Evolutionary conservation across 2,113 vertebrate species (phyloP).

Genomic region (Proterorhinus semilunaris): DNA sequence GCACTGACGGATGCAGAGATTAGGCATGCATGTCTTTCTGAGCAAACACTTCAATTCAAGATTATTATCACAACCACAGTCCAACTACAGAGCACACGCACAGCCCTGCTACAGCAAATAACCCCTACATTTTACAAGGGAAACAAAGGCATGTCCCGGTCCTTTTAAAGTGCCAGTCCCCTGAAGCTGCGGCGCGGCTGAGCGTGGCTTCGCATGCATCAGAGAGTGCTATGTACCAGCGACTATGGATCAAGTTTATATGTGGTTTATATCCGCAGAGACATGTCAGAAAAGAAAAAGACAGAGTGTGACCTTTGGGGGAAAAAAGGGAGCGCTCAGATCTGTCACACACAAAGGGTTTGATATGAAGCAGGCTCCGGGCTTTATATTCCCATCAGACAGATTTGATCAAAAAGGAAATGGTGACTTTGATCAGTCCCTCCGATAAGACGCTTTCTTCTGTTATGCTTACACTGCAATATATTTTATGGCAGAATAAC

Average conservation of each 20-base stretch:
- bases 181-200: conserved; percentile 17
- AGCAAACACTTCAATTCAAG: conserved; percentile 5
- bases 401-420: background rate
- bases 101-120: conserved; percentile 5
- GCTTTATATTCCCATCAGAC: background rate
- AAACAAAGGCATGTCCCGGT: conserved; percentile 30
- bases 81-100: conserved; percentile 24
- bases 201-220: conserved; percentile 9
- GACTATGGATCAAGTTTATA: background rate
- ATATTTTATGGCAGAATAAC: background rate
- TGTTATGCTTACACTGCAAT: background rate
- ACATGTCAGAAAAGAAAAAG: conserved; percentile 10
- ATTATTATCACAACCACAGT: conserved; percentile 34
- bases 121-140: conserved; percentile 24
- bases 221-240: background rate
- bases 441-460: background rate
- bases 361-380: conserved; percentile 3
- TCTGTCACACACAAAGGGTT: conserved; percentile 3
- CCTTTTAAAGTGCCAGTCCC: conserved; percentile 25
- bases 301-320: conserved; percentile 13
- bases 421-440: background rate
- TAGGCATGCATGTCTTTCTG: conserved; percentile 19
- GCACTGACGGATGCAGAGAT: conserved; percentile 29
- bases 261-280: background rate
- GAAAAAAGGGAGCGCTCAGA: conserved; percentile 23